Conservation (phyloP, 2,797 vertebrate species). For the Spondyliosoma cantharus region DNA sequence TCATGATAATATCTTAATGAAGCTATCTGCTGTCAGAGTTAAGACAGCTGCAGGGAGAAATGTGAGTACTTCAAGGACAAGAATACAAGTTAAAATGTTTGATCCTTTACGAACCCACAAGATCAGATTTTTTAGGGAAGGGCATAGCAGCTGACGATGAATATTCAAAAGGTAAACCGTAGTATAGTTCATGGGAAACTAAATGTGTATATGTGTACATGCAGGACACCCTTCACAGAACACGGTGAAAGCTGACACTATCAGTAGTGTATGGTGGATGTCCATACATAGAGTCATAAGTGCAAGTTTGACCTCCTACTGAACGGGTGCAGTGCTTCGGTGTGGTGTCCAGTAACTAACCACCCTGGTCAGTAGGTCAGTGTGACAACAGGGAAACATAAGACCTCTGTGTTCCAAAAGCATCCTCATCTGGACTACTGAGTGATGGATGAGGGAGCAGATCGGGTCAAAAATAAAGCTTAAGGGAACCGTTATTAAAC, state of each 20-base stretch:
- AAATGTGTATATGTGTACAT: not conserved
- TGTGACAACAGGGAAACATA: conserved; percentile 44
- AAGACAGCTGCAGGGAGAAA: conserved; percentile 59
- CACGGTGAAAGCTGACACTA: conserved; percentile 38
- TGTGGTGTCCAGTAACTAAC: conserved; percentile 40
- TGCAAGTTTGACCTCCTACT: conserved; percentile 32
- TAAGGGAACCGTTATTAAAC: not conserved
- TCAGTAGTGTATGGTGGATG: conserved; percentile 16
- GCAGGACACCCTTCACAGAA: not conserved
- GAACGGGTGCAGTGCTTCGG: conserved; percentile 18
- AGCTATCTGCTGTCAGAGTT: conserved; percentile 64
- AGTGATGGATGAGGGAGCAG: conserved; percentile 21
- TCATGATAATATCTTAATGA: conserved; percentile 76
- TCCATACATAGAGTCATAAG: conserved; percentile 34
- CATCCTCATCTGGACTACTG: conserved; percentile 27
- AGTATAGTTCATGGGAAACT: not conserved
- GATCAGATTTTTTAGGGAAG: conserved; percentile 12
- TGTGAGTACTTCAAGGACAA: conserved; percentile 44
- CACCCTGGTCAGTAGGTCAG: conserved; percentile 49
- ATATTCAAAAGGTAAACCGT: conserved; percentile 6
- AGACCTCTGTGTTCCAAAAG: conserved; percentile 20
- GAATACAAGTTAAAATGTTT: conserved; percentile 47
- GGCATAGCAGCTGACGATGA: conserved; percentile 11
- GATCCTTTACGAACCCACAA: conserved; percentile 22
- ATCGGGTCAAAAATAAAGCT: conserved; percentile 1